phyloP scores from a whole-genome alignment of 2,797 vertebrate genomes.

The Crenichthys baileyi region DNA sequence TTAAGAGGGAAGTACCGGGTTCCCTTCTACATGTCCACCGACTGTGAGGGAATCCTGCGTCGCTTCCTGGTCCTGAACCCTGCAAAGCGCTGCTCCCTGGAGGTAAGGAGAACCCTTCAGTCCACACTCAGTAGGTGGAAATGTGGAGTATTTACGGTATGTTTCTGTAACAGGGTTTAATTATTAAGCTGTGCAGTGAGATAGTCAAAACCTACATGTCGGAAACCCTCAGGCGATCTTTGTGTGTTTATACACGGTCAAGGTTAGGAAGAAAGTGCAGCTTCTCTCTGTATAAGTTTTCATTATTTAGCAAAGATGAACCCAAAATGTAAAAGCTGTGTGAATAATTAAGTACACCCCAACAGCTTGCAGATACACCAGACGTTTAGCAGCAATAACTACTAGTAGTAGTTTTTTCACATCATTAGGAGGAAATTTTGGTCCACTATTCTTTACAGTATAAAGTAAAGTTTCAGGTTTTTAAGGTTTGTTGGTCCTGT shows the following conservation, averaged over 20 bases:
- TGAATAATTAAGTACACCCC: no score
- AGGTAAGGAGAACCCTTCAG: conserved; percentile 75
- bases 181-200: no score
- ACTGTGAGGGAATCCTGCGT: conserved; percentile 92
- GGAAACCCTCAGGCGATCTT: neutral
- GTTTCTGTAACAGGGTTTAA: neutral
- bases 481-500: neutral
- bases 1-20: conserved; percentile 92
- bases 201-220: neutral
- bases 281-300: no score
- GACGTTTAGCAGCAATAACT: no score
- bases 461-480: neutral
- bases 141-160: no score
- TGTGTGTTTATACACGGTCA: neutral
- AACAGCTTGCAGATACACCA: no score
- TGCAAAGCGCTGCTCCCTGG: conserved; percentile 89
- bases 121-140: neutral
- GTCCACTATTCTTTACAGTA: no score
- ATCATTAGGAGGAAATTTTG: no score
- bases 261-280: neutral
- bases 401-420: no score
- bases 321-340: neutral
- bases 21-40: conserved; percentile 96
- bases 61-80: conserved; percentile 94
- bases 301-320: no score